Evolutionary conservation across 53 echinoderm and acorn worm species (phyloP).

Genomic region (Echinometra lucunter): DNA sequence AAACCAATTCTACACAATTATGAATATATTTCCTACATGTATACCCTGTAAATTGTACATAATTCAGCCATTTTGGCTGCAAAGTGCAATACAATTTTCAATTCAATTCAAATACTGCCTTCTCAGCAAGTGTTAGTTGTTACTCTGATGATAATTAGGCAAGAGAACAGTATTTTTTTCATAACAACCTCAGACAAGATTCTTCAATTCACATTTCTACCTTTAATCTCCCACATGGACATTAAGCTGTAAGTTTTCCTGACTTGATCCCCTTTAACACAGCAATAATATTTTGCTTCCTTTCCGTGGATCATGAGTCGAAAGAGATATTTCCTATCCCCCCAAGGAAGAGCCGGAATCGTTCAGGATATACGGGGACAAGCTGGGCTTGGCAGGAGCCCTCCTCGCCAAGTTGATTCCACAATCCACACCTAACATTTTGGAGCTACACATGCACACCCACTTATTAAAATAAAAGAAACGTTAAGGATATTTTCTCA

Average conservation of each 20-base stretch:
- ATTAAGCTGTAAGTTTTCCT: conserved; percentile 1
- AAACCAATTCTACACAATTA: no score
- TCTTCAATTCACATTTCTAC: background rate
- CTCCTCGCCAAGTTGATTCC: conserved; percentile 18
- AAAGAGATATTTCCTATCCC: conserved; percentile 35
- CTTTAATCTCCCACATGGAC: background rate
- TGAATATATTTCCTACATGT: no score
- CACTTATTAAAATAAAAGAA: background rate
- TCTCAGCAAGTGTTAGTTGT: no score
- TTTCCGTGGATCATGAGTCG: conserved; percentile 14
- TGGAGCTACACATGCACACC: background rate
- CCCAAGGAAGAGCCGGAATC: conserved; percentile 29
- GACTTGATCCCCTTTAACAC: conserved; percentile 36
- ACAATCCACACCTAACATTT: conserved; percentile 9
- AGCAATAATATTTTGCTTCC: conserved; percentile 56
- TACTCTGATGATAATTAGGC: background rate
- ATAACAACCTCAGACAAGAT: no score
- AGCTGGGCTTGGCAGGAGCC: conserved; percentile 49
- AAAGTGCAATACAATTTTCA: no score
- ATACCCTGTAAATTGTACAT: no score
- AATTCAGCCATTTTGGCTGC: no score
- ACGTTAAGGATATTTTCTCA: background rate
- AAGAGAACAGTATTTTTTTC: no score
- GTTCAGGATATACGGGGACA: conserved; percentile 32
- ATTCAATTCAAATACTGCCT: no score